A percentile compares a stretch with the other conserved stretches of the same genome.
Evolutionary conservation across 2,797 vertebrate species (phyloP).

Genomic region (Emydoidea blandingii): DNA sequence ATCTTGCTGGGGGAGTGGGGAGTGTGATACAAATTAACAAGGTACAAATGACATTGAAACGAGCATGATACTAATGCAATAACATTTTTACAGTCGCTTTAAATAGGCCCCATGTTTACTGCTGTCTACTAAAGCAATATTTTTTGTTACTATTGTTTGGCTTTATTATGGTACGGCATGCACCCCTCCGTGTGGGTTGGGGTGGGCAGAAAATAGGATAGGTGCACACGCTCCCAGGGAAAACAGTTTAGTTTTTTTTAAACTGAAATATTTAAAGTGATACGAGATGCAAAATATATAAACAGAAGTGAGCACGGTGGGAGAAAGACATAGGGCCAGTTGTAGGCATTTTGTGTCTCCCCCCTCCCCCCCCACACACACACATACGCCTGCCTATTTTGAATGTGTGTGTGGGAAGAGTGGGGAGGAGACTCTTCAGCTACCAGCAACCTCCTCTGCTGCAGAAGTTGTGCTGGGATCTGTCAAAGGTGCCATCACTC

Average conservation of each 20-base stretch:
- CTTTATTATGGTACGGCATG: fast-evolving
- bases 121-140: background rate
- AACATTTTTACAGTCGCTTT: background rate
- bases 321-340: background rate
- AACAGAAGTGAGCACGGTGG: background rate
- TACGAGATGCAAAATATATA: background rate
- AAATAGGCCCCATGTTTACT: fast-evolving
- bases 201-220: background rate
- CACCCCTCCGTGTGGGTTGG: fast-evolving
- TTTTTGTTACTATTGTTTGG: background rate
- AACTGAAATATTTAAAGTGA: background rate
- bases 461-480: background rate
- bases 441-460: background rate
- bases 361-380: background rate
- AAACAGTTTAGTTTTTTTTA: background rate
- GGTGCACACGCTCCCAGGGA: fast-evolving
- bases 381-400: background rate
- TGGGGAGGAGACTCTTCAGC: fast-evolving
- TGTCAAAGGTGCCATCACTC: background rate
- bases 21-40: background rate
- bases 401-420: background rate
- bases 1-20: background rate
- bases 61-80: fast-evolving
- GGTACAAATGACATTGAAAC: background rate
- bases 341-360: background rate